Base-by-base conservation (phyloP, 1,140 invertebrate genomes). In the Brachionus rubens region DNA sequence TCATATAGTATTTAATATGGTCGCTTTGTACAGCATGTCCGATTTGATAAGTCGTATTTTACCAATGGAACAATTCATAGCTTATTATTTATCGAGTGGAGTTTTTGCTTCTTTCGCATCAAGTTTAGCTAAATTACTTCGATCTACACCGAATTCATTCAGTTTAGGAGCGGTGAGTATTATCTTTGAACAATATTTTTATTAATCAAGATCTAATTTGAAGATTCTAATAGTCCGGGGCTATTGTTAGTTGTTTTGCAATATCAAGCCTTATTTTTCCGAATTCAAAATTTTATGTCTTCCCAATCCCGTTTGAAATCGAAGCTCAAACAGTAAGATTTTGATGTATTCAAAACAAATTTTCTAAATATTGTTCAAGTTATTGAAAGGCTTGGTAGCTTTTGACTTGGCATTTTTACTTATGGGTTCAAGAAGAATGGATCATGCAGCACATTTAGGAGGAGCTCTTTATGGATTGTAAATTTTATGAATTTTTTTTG, bases 11-110 rank as follows among this genome's bases (percentile, higher is more conserved):
- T 72, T 72, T 26, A 72, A 72, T 33, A 72, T 72, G 68, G n/a
- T 72, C 41, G 68, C 68, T 40, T 72, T 72, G 26, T 72, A 72
- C 14, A 72, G 43, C 16, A 50, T 72, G 68, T 72, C 68, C 21
- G 68, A 50, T 36, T 50, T 72, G n/a, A 10, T 72, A 14, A 50
- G 68, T 40, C 24, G 26, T 28, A 50, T 54, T 40, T 54, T 72
- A 48, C 46, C 46, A 30, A 16, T 48, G 10, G 68, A 72, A 72
- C 46, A 48, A 50, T 72, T 72, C 50, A n/a, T 50, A 19, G 68
- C 68, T 19, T 72, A 50, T 54, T 72, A 72, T 48, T 54, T 72
- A 33, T 50, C 68, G 1, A 54, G 46, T 33, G 68, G 68, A 7
- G 68, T 72, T 19, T 48, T 54, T 72, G 68, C 68, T 14, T 72